Base-by-base conservation (phyloP, 2,888 invertebrate species). In the Agonum fuliginosum region DNA sequence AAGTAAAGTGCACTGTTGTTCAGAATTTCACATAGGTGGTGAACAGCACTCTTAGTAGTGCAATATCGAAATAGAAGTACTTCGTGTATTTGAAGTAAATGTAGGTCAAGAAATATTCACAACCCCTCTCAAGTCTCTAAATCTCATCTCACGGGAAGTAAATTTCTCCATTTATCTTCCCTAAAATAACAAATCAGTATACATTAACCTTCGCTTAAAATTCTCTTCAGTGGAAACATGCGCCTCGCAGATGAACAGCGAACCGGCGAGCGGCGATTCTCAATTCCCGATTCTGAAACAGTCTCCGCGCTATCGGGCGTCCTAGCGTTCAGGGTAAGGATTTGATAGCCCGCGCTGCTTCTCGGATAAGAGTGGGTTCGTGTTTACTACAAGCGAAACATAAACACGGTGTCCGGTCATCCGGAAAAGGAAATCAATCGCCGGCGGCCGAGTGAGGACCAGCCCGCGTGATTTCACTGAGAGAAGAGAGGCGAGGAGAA, bases 391-490 rank as follows among this genome's bases (percentile, higher is more conserved):
- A 70, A 22, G 69, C 69, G 69, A 70, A 70, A 70, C 69, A 70
- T 70, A 70, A 70, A 70, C 69, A 70, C 69, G 69, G 43, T 27
- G 46, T 70, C 43, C 43, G 69, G 22, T 70, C 69, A 70, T 70
- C 69, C 69, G 69, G 69, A 46, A 70, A 70, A 70, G 69, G 69
- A 70, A 70, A 70, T 70, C 69, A 70, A 70, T 70, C 69, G 69
- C 43, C 46, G 43, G 24, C 22, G 67, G 43, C 37, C 37, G n/a
- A n/a, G n/a, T n/a, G n/a, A n/a, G 3, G 37, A 37, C n/a, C 34
- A 17, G 34, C n/a, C 17, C 62, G 17, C 34, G 58, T 58, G 58
- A 27, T 48, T 48, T 48, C 48, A 20, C 19, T 17, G 20, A 37
- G 37, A 20, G 48, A 19, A 10, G 48, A 6, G 6, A 8, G 10